Base-by-base conservation (phyloP, 2,113 vertebrate species). In the Monopterus albus region DNA sequence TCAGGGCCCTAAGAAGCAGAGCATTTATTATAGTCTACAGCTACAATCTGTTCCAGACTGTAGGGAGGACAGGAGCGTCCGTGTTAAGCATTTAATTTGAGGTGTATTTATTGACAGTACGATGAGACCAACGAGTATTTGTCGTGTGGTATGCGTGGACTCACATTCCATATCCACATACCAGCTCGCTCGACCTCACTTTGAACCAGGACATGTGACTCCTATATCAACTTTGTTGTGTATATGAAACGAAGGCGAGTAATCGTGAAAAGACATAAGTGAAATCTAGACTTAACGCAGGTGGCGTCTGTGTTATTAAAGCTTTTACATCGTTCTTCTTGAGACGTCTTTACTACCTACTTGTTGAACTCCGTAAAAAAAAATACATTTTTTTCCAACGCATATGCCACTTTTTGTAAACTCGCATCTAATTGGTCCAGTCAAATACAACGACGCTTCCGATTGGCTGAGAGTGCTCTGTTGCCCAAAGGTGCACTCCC, bases 201-300 rank as follows among this genome's bases (percentile, higher is more conserved):
- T 45, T 92, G 88, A 92, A 92, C 91, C 82, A 43, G 65, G 78
- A 63, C 81, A 91, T 89, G 91, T 93, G 92, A 92, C 87, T 88
- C 45, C 17, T 43, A 31, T 49, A 72, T 67, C 66, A 49, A 38
- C 53, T 74, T 62, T 59, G 57, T 73, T 75, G 36, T 67, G 46
- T 4, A 28, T 36, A 72, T 9, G 1, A 59, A 67, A 64, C n/a
- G 3, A 67, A 18, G 21, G 8, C 15, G n/a, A 26, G 17, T 7
- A 7, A 31, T 31, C 5, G 29, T 31, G 3, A 55, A 21, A 25
- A 33, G 3, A 1, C 33, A 7, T 4, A 18, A 71, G 7, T 29
- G 3, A 42, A 35, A 21, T 20, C 38, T 5, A 9, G 5, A n/a
- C 7, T 43, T 28, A 31, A 1, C 29, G 8, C n/a, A 17, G 2